Base-by-base conservation (phyloP, 2,888 invertebrate species). In the Cenopis cana region DNA sequence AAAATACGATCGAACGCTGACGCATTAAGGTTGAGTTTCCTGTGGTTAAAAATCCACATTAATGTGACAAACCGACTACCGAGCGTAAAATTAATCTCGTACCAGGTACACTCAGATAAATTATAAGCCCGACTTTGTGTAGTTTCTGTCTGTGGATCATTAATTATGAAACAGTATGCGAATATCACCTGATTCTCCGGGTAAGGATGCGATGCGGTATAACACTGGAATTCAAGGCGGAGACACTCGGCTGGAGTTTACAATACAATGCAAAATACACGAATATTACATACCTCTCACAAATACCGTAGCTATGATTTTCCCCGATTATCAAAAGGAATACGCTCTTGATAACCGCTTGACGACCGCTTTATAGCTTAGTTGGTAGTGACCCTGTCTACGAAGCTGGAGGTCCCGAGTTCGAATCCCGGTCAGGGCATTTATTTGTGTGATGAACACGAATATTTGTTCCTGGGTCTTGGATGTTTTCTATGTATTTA, bases 1-100 rank as follows among this genome's bases (percentile, higher is more conserved):
- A n/a, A 64, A 52, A 38, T 24, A 18, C 20, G 10, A 54, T 20
- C 8, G 11, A 38, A 38, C 2, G 0, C n/a, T 20, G 12, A 20
- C 2, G 0, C 2, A 8, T 14, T 33, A 64, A 38, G 11, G 36
- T 52, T 17, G 11, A 20, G n/a, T 54, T 54, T 24, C 6, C 8
- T 50, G n/a, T 8, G 8, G 11, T 41, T 14, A 1, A 4, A 33
- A 12, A 11, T 9, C 41, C 46, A 56, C 46, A n/a, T 62, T 64
- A 24, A 4, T 24, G 24, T 10, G 20, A 52, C 38, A 4, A 14
- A n/a, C 17, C 9, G 33, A 29, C 33, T 33, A 17, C 18, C 36
- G 38, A n/a, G 20, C 72, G 80, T 76, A 75, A 77, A 77, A 84
- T 83, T 84, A 81, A 81, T 84, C 77, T 69, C 68, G 12, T 61